These are phyloP conservation scores for Coelinius sp. DNA, from an alignment of 2,888 invertebrate genomes.

Conservation along the genomic window DNA sequence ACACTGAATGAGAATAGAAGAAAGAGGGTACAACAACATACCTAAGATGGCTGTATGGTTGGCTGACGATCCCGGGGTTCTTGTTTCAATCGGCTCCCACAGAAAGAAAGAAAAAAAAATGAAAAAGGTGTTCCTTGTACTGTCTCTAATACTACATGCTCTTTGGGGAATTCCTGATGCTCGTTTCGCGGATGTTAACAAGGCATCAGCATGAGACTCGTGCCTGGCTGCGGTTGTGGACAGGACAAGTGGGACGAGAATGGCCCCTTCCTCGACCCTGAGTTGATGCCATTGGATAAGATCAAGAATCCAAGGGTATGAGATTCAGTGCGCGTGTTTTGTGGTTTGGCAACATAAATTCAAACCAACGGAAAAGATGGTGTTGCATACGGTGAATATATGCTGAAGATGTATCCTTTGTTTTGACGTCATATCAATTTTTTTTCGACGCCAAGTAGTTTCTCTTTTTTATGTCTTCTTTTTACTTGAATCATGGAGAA, in stretches of 20 bases:
- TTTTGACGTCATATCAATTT: background rate
- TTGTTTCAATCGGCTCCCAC: slow-evolving; percentile 28
- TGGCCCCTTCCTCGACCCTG: slow-evolving; percentile 47
- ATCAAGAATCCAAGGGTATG: slow-evolving; percentile 43
- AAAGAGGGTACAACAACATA: background rate
- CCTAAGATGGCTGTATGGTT: slow-evolving; percentile 34
- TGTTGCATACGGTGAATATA: slow-evolving; percentile 6
- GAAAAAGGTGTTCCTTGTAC: slow-evolving; percentile 40
- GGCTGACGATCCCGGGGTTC: slow-evolving; percentile 24
- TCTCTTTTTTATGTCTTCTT: background rate
- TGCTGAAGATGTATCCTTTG: slow-evolving; percentile 33
- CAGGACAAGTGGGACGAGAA: slow-evolving; percentile 44
- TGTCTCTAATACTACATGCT: slow-evolving; percentile 65
- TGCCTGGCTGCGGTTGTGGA: slow-evolving; percentile 59
- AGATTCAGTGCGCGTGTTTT: slow-evolving; percentile 48
- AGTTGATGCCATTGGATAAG: slow-evolving; percentile 51
- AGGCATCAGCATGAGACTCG: slow-evolving; percentile 68
- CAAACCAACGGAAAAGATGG: background rate
- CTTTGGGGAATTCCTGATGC: slow-evolving; percentile 66
- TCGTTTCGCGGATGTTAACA: slow-evolving; percentile 69
- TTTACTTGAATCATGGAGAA: background rate
- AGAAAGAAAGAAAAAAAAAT: slow-evolving; percentile 36
- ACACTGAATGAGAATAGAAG: background rate
- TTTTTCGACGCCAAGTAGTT: background rate
- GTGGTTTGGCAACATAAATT: slow-evolving; percentile 35